Base-by-base conservation (phyloP, 2,888 invertebrate genomes). In the Xanthia togata region DNA sequence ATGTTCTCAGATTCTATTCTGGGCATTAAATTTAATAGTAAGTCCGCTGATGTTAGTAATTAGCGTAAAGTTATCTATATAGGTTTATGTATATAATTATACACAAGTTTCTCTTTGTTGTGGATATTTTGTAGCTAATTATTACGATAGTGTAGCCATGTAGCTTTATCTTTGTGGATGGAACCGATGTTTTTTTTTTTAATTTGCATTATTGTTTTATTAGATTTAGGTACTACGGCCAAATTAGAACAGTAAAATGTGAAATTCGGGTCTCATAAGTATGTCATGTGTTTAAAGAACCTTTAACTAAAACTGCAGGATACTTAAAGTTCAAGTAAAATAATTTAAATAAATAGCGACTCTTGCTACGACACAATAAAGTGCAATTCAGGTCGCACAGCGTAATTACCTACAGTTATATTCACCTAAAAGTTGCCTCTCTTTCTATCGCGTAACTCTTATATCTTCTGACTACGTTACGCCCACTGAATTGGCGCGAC, bases 1-100 rank as follows among this genome's bases (percentile, higher is more conserved):
- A 60, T 71, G 31, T 20, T 82, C 82, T 74, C 79, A 82, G 71
- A 69, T 74, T 55, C 67, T 70, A 14, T 35, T 82, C n/a, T 82
- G 68, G 59, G 38, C 57, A 71, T 47, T 67, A 31, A 31, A 50
- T 67, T 60, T 79, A 31, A 78, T 79, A 59, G 82, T 79, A 73
- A 82, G 79, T 82, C 62, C 23, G 59, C 26, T 71, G 57, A 26
- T 50, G 14, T 55, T 55, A 57, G 44, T 62, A 55, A n/a, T 41
- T 62, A 81, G 60, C 44, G 20, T 57, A 2, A 41, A 44, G 31
- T 4, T 64, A 65, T 11, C 20, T 67, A 44, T 38, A n/a, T 81
- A 70, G 20, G 26, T 44, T n/a, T 35, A 38, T 60, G 0, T 12
- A 12, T 26, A 69, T 12, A 69, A 26, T n/a, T 44, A 0, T 5